A percentile compares a stretch with the other conserved stretches of the same genome.
Evolutionary conservation across 2,113 vertebrate species (phyloP).

Genomic region (Regulus satrapa): DNA sequence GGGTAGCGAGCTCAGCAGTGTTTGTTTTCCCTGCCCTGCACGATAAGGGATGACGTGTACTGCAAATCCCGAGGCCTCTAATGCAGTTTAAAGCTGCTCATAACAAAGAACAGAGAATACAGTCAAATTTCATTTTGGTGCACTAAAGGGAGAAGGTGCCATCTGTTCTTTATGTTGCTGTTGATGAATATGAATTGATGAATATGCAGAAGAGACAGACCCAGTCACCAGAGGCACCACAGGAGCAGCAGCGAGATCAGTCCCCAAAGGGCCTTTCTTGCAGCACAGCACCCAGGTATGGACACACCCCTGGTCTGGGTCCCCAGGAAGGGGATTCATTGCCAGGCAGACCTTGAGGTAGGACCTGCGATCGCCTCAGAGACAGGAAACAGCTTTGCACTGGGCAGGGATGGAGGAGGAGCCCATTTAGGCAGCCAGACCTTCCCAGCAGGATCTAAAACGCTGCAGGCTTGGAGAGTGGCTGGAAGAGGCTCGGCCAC

Average conservation of each 20-base stretch:
- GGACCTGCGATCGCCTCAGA: accelerated
- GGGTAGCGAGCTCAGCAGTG: neutral
- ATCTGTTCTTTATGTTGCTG: neutral
- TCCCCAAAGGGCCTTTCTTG: neutral
- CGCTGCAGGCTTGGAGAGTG: neutral
- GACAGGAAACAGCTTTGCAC: neutral
- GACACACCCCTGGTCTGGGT: neutral
- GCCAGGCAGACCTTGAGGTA: neutral
- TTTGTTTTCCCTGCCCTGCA: slow-evolving; percentile 25
- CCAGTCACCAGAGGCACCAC: accelerated
- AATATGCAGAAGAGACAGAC: neutral
- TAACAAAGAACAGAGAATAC: neutral
- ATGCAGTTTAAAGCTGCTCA: neutral
- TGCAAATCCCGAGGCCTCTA: neutral
- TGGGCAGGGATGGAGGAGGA: too few relatives aligned
- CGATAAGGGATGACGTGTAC: neutral
- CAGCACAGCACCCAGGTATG: too few relatives aligned
- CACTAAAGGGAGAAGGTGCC: neutral
- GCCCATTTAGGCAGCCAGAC: neutral
- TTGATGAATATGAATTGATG: neutral
- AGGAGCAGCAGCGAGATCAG: neutral
- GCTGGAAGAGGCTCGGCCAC: neutral
- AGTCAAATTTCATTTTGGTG: neutral
- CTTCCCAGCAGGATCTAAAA: neutral
- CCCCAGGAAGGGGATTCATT: accelerated